Evolutionary conservation across 2,888 invertebrate genomes (phyloP).

Genomic region (Erebia epiphron): DNA sequence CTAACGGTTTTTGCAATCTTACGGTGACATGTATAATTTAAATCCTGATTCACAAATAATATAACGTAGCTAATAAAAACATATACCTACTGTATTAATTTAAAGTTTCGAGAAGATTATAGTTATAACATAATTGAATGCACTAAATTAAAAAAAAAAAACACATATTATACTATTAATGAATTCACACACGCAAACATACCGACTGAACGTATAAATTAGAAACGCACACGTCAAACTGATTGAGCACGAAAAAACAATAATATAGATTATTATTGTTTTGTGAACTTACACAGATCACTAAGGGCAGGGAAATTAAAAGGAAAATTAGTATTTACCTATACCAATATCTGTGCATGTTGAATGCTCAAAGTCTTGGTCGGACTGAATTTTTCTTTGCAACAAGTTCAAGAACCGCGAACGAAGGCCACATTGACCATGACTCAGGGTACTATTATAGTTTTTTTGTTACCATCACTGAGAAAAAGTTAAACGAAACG

Average conservation of each 20-base stretch:
- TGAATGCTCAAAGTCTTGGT: constrained; percentile 44
- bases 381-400: constrained; percentile 47
- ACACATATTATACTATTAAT: neutral
- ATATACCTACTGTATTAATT: neutral
- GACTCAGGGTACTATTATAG: constrained; percentile 67
- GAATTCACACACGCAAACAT: neutral
- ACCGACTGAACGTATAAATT: neutral
- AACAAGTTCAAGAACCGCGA: constrained; percentile 67
- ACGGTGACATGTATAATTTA: neutral
- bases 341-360: constrained; percentile 56
- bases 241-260: neutral
- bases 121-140: neutral
- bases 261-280: no score
- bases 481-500: constrained; percentile 50
- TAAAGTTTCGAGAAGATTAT: neutral
- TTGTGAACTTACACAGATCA: neutral
- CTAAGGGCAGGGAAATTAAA: neutral
- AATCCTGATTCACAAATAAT: neutral
- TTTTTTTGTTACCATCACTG: constrained; percentile 58
- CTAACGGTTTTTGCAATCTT: no score
- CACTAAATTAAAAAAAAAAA: neutral
- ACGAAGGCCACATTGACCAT: constrained; percentile 65
- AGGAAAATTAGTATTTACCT: constrained; percentile 46
- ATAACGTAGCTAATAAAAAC: neutral
- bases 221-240: neutral